Base-by-base conservation (phyloP, 2,797 vertebrate species). In the Coendou prehensilis region DNA sequence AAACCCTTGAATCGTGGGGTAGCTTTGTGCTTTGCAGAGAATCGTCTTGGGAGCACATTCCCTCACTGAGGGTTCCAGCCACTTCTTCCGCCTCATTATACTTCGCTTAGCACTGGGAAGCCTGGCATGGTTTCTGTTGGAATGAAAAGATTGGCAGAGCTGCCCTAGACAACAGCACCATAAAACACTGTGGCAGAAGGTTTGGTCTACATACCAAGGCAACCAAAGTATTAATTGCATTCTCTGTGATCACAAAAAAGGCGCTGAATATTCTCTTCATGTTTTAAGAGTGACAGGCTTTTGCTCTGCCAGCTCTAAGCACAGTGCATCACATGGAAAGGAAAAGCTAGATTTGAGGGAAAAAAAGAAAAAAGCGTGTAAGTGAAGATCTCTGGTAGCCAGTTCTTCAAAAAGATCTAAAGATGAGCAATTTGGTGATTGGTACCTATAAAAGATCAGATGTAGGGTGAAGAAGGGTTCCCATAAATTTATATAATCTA, bases 151-250 rank as follows among this genome's bases (percentile, higher is more conserved):
- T 67, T 98, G 98, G 84, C 87, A 92, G 95, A 82, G 93, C 94
- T 71, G 54, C 84, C 92, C 45, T 64, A 76, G 96, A 87, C 61
- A 63, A 13, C 80, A 91, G 96, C 56, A 56, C 75, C 9, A 0
- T 67, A 45, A 61, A 97, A 97, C 96, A 93, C 86, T 63, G 57
- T 63, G 78, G 93, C 78, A 92, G 96, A 94, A 95, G 54, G 23
- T 97, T 98, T 96, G 80, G 97, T 98, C 95, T 96, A 95, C 94
- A 94, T 94, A 95, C 93, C 93, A 17, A 96, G 96, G 84, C 91
- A 93, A 96, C 33, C 0, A 54, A 93, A 56, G 85, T 96, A 91
- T 93, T 56, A 14, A 89, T 94, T 95, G 84, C 91, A 94, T 95
- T 97, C 87, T 18, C 1, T 63, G n/a, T 94, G 89, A 23, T 97